Base-by-base conservation (phyloP, 64 coral and sea anemone genomes). In the Orbicella faveolata region DNA sequence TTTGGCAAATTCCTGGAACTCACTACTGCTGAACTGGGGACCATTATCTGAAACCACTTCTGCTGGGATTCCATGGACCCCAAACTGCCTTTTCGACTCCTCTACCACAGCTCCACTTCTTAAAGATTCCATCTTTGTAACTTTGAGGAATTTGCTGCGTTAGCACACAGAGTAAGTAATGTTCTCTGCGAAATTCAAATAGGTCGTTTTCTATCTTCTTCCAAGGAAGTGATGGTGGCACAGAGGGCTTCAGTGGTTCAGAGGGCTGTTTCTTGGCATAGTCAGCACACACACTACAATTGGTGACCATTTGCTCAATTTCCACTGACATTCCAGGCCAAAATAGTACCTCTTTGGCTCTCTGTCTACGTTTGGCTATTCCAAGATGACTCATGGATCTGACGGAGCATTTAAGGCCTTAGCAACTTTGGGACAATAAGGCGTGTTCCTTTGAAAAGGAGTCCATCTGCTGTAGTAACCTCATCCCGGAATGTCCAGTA, bases 11-110 rank as follows among this genome's bases (percentile, higher is more conserved):
- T 30, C 30, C 67, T 13, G 17, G 11, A 35, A 53, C 66, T 6
- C 33, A 23, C 30, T 30, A 30, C 30, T 30, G 30, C 30, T 30
- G 7, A 79, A 90, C 61, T 90, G 35, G 21, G 77, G 63, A 11
- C 77, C 63, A 52, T 90, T 90, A 52, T 90, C 89, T 5, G 65
- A 75, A 6, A 90, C 68, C 16, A 90, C 41, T 30, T 75, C 70
- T 26, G 67, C 84, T 87, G 84, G 68, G 26, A 87, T 74, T 3
- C 84, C 86, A 75, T 76, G 26, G 7, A 57, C n/a, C 35, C 51
- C 86, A 52, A 88, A 88, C 17, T 75, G 23, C 25, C 51, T 26
- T 53, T 74, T 87, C 37, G 74, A 8, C 66, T 87, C 66, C 13
- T 87, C 44, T 23, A 87, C 20, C 23, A 87, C 69, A 87, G 84